Percentiles rank a stretch among this genome's conserved stretches.
These are phyloP conservation scores for Habrosyne pyritoides DNA, from an alignment of 2,888 invertebrate species.

Conservation along the genomic window DNA sequence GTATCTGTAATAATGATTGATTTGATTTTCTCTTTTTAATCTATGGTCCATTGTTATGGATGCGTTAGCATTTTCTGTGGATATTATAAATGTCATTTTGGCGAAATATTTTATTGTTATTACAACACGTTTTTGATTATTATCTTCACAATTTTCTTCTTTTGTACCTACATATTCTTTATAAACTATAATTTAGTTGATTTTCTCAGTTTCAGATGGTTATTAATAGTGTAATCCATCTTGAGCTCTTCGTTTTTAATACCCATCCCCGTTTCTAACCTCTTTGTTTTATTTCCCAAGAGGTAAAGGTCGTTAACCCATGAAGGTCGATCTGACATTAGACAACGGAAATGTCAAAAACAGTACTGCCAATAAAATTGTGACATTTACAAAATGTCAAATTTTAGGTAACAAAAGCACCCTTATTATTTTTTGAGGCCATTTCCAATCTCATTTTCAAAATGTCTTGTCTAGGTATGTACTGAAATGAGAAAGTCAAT, in stretches of 20 bases:
- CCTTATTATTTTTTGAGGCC: not conserved
- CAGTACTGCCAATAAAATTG: not conserved
- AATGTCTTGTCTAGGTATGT: too few relatives aligned
- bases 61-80: not conserved
- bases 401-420: not conserved
- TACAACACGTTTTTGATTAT: too few relatives aligned
- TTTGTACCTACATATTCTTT: too few relatives aligned
- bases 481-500: too few relatives aligned
- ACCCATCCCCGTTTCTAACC: not conserved
- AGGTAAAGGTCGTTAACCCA: not conserved
- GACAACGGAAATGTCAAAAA: slow-evolving; percentile 1
- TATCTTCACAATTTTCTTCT: too few relatives aligned
- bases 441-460: too few relatives aligned
- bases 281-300: not conserved
- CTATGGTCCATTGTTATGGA: not conserved
- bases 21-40: slow-evolving; percentile 6
- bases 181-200: too few relatives aligned
- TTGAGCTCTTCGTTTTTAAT: too few relatives aligned
- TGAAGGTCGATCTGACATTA: slow-evolving; percentile 5
- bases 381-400: slow-evolving; percentile 6
- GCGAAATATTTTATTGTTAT: too few relatives aligned
- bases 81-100: too few relatives aligned
- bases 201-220: too few relatives aligned
- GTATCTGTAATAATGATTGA: slow-evolving; percentile 12
- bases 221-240: too few relatives aligned